Evolutionary conservation across 2,113 vertebrate species (phyloP).

Genomic region (Leuciscus idus): DNA sequence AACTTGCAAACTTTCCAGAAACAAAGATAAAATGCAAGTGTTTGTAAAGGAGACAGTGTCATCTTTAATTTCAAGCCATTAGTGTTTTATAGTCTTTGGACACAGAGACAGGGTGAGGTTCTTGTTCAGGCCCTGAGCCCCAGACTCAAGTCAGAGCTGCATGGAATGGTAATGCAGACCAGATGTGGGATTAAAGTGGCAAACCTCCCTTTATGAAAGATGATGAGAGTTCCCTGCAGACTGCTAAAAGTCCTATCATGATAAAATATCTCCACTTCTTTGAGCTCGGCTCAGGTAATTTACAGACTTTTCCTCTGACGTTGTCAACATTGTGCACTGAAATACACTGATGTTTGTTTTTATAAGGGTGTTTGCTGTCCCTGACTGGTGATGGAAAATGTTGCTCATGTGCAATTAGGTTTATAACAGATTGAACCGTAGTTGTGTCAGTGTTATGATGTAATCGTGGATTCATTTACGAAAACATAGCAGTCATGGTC

Average conservation of each 20-base stretch:
- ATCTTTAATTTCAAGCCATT: constrained; percentile 52
- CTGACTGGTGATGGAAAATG: constrained; percentile 11
- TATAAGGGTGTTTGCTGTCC: constrained; percentile 6
- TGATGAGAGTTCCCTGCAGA: constrained; percentile 73
- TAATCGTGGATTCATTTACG: background rate
- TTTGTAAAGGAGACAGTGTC: constrained; percentile 60
- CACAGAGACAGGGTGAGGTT: constrained; percentile 63
- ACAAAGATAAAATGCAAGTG: constrained; percentile 52
- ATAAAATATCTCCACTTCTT: constrained; percentile 70
- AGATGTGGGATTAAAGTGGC: constrained; percentile 81
- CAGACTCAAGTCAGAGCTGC: constrained; percentile 66
- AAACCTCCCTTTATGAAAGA: constrained; percentile 75
- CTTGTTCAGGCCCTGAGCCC: constrained; percentile 62
- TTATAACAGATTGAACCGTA: constrained; percentile 4
- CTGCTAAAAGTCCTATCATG: constrained; percentile 72
- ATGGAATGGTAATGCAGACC: constrained; percentile 76
- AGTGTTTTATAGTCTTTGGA: constrained; percentile 60
- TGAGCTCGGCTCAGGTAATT: constrained; percentile 71
- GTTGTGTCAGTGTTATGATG: constrained; percentile 1
- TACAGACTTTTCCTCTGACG: constrained; percentile 58
- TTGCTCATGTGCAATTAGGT: constrained; percentile 28
- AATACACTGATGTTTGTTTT: constrained; percentile 16
- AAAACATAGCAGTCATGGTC: background rate
- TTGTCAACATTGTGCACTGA: constrained; percentile 36
- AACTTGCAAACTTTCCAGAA: constrained; percentile 33